Conservation (phyloP, 2,797 vertebrate genomes). For the Spizella passerina region DNA sequence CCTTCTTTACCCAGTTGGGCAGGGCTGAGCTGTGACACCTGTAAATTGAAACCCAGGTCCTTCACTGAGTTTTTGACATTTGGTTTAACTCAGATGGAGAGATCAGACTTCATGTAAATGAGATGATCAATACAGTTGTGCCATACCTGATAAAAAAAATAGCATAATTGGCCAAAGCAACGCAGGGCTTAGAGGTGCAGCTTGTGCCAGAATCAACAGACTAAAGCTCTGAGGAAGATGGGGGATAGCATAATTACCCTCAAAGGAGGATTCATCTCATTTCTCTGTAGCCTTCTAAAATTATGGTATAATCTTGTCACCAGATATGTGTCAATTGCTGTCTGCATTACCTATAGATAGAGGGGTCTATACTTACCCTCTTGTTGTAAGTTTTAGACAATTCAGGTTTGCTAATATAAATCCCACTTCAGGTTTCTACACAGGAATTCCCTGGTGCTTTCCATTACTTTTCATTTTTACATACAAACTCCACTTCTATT, state of each 20-base stretch:
- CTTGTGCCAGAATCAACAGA: neutral
- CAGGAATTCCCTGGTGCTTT: neutral
- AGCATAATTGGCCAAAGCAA: neutral
- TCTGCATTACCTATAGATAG: neutral
- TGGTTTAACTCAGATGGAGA: neutral
- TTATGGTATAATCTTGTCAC: neutral
- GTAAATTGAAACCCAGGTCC: neutral
- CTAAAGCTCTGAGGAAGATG: neutral
- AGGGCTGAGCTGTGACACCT: neutral
- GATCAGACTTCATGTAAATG: neutral
- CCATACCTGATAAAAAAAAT: neutral
- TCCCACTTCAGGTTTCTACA: neutral
- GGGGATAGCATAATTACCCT: neutral
- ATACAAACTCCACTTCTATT: neutral
- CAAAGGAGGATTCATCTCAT: neutral
- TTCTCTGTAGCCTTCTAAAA: neutral
- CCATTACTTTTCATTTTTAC: neutral
- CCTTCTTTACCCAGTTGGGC: neutral
- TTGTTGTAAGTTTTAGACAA: neutral
- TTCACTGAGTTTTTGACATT: neutral
- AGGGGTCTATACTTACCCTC: neutral
- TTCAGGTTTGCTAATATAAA: neutral
- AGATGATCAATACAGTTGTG: neutral
- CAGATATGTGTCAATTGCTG: no score
- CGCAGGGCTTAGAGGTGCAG: neutral